Evolutionary conservation across 2,797 vertebrate genomes (phyloP).

Genomic region (Labeo calbasu): DNA sequence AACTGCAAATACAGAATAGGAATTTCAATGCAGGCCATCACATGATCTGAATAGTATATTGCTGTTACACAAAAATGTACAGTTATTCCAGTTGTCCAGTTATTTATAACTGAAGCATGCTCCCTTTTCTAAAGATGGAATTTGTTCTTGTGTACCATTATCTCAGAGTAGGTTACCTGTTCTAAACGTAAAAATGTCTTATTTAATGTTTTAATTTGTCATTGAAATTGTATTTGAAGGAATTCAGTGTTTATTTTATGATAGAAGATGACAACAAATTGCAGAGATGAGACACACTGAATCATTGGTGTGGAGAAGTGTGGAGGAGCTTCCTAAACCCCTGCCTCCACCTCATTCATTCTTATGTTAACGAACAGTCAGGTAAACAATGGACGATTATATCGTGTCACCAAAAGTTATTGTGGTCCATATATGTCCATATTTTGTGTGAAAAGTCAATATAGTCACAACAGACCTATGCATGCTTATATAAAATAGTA

Average conservation of each 20-base stretch:
- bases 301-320: no score
- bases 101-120: neutral
- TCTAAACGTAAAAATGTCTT: neutral
- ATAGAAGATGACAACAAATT: neutral
- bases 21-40: no score
- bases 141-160: neutral
- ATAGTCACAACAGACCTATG: neutral
- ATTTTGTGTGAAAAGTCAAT: neutral
- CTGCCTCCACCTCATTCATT: no score
- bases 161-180: neutral
- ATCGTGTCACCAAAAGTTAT: no score
- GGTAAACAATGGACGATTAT: no score
- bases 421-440: no score
- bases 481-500: neutral
- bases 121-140: neutral
- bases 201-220: neutral
- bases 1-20: no score
- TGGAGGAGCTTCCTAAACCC: neutral
- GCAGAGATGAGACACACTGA: neutral
- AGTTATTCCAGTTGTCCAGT: neutral
- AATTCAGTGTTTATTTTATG: neutral
- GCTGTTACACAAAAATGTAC: neutral
- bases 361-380: no score
- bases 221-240: neutral
- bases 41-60: neutral